phyloP scores from a whole-genome alignment of 1,140 invertebrate species.

The Palaemon carinicauda region DNA sequence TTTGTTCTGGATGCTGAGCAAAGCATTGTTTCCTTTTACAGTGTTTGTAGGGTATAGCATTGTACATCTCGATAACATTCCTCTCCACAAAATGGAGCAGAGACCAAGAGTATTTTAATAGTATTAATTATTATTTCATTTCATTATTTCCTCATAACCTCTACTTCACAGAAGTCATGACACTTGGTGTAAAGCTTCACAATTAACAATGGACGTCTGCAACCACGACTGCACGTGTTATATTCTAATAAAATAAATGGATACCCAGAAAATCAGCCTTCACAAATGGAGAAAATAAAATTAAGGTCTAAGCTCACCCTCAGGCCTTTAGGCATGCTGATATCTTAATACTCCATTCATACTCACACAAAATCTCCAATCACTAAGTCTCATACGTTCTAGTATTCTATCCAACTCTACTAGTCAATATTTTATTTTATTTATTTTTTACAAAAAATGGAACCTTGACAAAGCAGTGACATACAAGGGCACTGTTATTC shows the following conservation, averaged over 20 bases:
- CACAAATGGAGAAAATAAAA: conserved; percentile 3
- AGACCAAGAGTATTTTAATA: conserved; percentile 1
- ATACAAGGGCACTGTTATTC: conserved; percentile 25
- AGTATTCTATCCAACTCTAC: conserved; percentile 10
- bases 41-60: conserved; percentile 45
- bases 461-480: not conserved
- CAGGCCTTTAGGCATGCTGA: too few relatives aligned
- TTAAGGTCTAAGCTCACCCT: not conserved
- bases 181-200: conserved; percentile 37
- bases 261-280: conserved; percentile 6
- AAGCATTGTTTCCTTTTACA: conserved; percentile 37
- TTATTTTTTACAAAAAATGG: conserved; percentile 26
- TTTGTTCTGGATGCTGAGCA: conserved; percentile 31
- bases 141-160: conserved; percentile 33
- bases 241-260: conserved; percentile 16
- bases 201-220: conserved; percentile 54
- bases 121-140: not conserved
- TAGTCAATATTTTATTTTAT: not conserved
- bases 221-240: conserved; percentile 53
- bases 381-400: not conserved
- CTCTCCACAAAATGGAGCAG: conserved; percentile 17
- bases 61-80: conserved; percentile 31
- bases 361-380: not conserved
- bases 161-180: conserved; percentile 17
- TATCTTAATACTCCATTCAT: not conserved